phyloP scores from a whole-genome alignment of 2,888 invertebrate genomes.

The Coelinius sp. region DNA sequence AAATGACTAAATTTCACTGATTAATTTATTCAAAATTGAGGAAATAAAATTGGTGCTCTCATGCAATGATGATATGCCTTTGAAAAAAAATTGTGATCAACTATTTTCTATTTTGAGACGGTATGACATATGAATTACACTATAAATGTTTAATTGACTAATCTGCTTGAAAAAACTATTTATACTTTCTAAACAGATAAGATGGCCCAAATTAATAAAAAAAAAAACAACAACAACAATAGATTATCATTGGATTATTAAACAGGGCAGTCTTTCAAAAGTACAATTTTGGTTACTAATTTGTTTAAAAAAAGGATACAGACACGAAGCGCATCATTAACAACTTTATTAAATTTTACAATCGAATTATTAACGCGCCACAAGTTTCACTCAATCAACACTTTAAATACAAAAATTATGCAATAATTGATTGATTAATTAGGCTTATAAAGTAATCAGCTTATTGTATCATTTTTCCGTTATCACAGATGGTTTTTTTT shows the following conservation, averaged over 20 bases:
- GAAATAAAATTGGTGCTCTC: background rate
- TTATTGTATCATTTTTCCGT: constrained; percentile 70
- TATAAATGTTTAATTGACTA: background rate
- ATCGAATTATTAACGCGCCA: background rate
- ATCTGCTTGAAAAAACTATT: background rate
- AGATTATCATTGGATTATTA: background rate
- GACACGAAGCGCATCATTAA: background rate
- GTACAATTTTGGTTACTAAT: constrained; percentile 9
- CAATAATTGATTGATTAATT: constrained; percentile 28
- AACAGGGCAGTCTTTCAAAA: constrained; percentile 8
- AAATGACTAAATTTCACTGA: background rate
- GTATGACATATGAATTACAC: constrained; percentile 8
- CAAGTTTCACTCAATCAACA: background rate
- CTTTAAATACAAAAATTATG: constrained; percentile 43
- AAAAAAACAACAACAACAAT: too few relatives aligned
- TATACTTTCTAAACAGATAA: constrained; percentile 1
- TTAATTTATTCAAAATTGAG: background rate
- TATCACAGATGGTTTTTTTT: constrained; percentile 69
- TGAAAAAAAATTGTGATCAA: background rate
- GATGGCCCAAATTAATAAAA: background rate
- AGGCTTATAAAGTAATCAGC: constrained; percentile 55
- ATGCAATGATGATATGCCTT: background rate
- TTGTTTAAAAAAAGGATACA: background rate
- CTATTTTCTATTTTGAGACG: background rate
- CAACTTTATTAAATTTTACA: constrained; percentile 5